phyloP scores from a whole-genome alignment of 1,140 invertebrate genomes.

The Magallana angulata region DNA sequence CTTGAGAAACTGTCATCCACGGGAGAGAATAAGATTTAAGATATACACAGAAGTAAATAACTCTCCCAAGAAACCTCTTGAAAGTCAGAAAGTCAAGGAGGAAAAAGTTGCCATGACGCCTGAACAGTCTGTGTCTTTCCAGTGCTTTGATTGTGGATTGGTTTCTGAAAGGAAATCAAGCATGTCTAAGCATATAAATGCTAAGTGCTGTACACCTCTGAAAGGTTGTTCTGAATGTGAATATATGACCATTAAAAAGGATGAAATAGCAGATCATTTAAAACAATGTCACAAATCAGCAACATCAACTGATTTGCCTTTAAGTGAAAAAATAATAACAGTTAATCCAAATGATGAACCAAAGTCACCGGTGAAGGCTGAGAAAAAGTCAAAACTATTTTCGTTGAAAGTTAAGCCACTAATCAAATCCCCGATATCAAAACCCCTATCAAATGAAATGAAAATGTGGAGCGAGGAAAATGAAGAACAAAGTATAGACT shows the following conservation, averaged over 20 bases:
- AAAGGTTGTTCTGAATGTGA: conserved; percentile 54
- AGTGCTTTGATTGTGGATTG: conserved; percentile 44
- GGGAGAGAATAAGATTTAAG: conserved; percentile 16
- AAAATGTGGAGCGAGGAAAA: conserved; percentile 31
- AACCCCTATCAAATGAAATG: conserved; percentile 20
- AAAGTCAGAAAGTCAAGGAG: background rate
- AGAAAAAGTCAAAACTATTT: background rate
- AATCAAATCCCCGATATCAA: background rate
- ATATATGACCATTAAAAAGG: conserved; percentile 41
- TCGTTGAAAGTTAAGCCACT: background rate
- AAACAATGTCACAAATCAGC: conserved; percentile 38
- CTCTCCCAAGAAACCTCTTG: background rate
- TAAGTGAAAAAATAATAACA: conserved; percentile 12
- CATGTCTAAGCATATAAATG: conserved; percentile 44
- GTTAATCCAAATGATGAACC: background rate
- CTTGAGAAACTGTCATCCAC: conserved; percentile 43
- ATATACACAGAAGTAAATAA: background rate
- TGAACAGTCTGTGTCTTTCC: background rate
- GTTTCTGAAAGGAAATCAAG: conserved; percentile 38
- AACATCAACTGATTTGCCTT: background rate
- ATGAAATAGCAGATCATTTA: conserved; percentile 39
- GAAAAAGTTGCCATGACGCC: background rate
- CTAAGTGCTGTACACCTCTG: conserved; percentile 42
- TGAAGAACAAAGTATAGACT: background rate
- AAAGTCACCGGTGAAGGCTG: background rate